Evolutionary conservation across 2,888 invertebrate genomes (phyloP), one percentile per base, ranked within the genome.

Genomic region (Anticlea derivata): DNA sequence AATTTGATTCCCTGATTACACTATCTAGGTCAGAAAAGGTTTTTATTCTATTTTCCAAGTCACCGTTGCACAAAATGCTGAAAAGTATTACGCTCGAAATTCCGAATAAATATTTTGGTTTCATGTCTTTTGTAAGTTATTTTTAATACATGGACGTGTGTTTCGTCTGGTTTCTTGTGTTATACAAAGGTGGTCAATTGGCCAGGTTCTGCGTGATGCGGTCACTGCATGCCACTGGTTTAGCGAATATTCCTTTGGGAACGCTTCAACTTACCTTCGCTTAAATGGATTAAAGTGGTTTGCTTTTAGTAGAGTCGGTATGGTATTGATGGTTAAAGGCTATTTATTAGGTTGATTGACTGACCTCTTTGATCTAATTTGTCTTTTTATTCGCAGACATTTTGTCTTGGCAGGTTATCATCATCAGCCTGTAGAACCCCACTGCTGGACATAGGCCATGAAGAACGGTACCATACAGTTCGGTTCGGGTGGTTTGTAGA

Each of bases 201-300:
- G 37, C 26, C 38, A 41, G 31, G 41, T 35, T 68, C 69, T 65
- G 68, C 69, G 69, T 65, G 64, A 68, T 64, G 34, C 63, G 66
- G 66, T 61, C 57, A 52, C 63, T 68, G 60, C 63, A 71, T 73
- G 73, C 62, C 73, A 66, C 66, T 68, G 68, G 61, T 70, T 70
- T 71, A 65, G 66, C 66, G 62, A 55, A 56, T 55, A 63, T 63
- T 65, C 86, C 75, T 78, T 55, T 48, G 85, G 80, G 88, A 78
- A 73, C 73, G 62, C 58, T 81, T 79, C 66, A 62, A 72, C 70
- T 73, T 70, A 75, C 81, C 31, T 24, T 31, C 31, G 70, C 76
- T 83, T 83, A 86, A 87, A 84, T 86, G 74, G 83, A 89, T 89
- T 88, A 82, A 85, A 85, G 74, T 83, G 78, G 77, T 61, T 69